phyloP scores from a whole-genome alignment of 2,888 invertebrate genomes.

The Tortricodes alternella region DNA sequence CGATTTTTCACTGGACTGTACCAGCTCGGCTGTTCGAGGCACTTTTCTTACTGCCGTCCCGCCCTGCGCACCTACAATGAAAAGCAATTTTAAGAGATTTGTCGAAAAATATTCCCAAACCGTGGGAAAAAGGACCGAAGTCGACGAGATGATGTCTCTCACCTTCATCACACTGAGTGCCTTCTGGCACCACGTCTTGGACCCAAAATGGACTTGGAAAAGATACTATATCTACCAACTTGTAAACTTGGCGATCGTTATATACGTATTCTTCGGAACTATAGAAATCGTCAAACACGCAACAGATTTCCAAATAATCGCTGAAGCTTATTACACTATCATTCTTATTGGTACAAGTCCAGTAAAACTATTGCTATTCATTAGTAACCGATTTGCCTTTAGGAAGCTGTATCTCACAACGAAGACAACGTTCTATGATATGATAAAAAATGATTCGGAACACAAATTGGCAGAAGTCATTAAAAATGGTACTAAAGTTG shows the following conservation, averaged over 20 bases:
- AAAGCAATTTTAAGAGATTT: conserved; percentile 35
- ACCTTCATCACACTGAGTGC: conserved; percentile 50
- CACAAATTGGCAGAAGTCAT: conserved; percentile 39
- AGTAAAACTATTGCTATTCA: conserved; percentile 49
- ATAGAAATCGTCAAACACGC: conserved; percentile 44
- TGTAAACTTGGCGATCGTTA: conserved; percentile 40
- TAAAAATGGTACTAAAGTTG: conserved; percentile 40
- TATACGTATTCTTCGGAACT: conserved; percentile 60
- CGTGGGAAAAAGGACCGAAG: conserved; percentile 48
- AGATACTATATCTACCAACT: conserved; percentile 45
- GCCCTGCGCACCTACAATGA: conserved; percentile 39
- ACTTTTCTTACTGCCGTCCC: conserved; percentile 12
- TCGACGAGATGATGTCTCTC: conserved; percentile 48
- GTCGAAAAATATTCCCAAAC: conserved; percentile 48
- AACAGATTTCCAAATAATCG: conserved; percentile 42
- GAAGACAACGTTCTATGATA: conserved; percentile 48
- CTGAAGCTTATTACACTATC: conserved; percentile 57
- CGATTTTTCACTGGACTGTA: conserved; percentile 22
- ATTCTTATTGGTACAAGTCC: conserved; percentile 45
- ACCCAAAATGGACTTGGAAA: conserved; percentile 59
- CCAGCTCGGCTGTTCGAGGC: neutral
- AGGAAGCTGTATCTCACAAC: conserved; percentile 47
- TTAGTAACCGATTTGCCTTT: conserved; percentile 43
- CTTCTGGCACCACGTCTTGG: conserved; percentile 58
- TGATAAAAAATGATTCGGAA: conserved; percentile 42